Evolutionary conservation across 2,888 invertebrate species (phyloP).

Genomic region (Therioaphis trifolii): DNA sequence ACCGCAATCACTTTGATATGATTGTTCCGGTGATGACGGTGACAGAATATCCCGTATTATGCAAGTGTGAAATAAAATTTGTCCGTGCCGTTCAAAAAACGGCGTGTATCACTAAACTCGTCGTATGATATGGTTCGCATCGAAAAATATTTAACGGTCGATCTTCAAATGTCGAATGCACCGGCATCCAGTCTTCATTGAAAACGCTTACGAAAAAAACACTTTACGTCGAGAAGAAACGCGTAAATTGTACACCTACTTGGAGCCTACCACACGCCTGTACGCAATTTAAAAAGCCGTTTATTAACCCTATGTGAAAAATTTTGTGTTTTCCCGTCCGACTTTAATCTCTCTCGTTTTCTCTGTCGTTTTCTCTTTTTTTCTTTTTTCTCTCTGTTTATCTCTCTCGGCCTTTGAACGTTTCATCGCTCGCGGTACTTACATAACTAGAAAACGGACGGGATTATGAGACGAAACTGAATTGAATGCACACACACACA

Average conservation of each 20-base stretch:
- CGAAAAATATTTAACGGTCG: background rate
- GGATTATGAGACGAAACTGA: no score
- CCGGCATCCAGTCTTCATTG: background rate
- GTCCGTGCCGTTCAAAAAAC: no score
- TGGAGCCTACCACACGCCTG: background rate
- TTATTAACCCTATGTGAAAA: background rate
- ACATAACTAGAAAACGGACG: background rate
- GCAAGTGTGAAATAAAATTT: no score
- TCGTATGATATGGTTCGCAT: no score
- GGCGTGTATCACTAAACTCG: no score
- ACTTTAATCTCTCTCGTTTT: background rate
- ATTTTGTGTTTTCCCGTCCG: background rate
- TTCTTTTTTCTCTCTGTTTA: background rate
- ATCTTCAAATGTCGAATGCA: background rate
- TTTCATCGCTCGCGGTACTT: background rate
- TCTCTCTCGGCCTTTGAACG: no score
- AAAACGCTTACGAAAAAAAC: background rate
- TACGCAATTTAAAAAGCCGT: background rate
- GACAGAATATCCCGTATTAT: no score
- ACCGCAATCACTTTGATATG: no score
- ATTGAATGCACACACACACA: background rate
- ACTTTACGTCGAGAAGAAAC: background rate
- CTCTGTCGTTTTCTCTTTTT: background rate
- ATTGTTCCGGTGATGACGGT: no score
- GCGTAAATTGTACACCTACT: background rate